Evolutionary conservation across 2,113 vertebrate species (phyloP).

Genomic region (Antigone vipio): DNA sequence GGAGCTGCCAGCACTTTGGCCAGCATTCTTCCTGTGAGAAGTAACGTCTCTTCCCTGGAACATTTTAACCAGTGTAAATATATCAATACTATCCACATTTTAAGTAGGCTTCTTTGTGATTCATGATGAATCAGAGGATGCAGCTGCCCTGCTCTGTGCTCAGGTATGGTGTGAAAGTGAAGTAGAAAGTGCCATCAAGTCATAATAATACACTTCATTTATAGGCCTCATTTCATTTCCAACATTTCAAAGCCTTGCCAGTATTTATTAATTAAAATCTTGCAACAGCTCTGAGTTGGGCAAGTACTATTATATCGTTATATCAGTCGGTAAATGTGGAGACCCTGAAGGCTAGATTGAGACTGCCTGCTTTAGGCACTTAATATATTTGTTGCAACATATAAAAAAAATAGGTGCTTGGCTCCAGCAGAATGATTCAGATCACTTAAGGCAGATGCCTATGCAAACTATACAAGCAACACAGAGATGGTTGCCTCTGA

Average conservation of each 20-base stretch:
- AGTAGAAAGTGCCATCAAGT: neutral
- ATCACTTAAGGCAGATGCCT: neutral
- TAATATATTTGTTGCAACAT: conserved; percentile 8
- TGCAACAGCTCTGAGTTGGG: neutral
- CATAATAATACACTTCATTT: neutral
- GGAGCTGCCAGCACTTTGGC: neutral
- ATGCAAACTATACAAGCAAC: neutral
- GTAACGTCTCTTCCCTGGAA: neutral
- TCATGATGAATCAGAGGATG: neutral
- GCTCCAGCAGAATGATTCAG: conserved; percentile 17
- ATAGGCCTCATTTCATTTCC: neutral
- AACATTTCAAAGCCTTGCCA: neutral
- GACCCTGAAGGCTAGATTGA: neutral
- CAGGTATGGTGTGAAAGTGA: neutral
- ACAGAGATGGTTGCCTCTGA: neutral
- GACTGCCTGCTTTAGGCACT: neutral
- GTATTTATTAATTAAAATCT: conserved; percentile 21
- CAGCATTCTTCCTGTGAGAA: neutral
- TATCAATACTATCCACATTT: neutral
- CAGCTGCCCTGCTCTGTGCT: neutral
- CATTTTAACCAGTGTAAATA: neutral
- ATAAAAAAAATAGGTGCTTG: neutral
- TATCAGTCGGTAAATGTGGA: neutral
- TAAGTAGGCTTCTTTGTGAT: neutral
- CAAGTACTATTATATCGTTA: neutral